Base-by-base conservation (phyloP, 2,113 vertebrate genomes). In the Motacilla tschutschensis region DNA sequence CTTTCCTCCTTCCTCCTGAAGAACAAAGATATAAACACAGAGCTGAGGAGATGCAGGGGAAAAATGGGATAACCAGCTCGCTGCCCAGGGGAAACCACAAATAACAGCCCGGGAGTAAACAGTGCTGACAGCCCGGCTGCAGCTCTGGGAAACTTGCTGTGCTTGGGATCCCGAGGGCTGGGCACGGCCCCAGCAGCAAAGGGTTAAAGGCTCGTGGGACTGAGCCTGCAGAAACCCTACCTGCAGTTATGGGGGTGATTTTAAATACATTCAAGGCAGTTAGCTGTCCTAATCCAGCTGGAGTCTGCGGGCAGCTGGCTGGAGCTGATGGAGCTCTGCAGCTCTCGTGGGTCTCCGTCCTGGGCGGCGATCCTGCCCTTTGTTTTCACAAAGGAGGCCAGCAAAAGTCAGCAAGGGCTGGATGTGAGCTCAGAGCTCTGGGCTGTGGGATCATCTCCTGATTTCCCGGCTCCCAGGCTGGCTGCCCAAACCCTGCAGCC, bases 71-170 rank as follows among this genome's bases (percentile, higher is more conserved):
- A 82, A 79, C 31, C 1, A 8, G 25, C 36, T 82, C 0, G 0
- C 36, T 88, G 75, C 67, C 55, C 75, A n/a, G 67, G 77, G 80
- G 88, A 93, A 93, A 64, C 93, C 93, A 88, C 92, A 95, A 92
- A 92, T 76, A 79, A 73, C 78, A 76, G 90, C 4, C 51, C 55
- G 63, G 60, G 55, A 91, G 66, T 72, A 79, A 78, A 85, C 74
- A 81, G 78, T 0, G 29, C 67, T 74, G 83, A 48, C 71, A 76
- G 78, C 62, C 33, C 10, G 5, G 55, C 55, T 58, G 55, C 55
- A 58, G 33, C 55, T 58, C 55, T 25, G 33, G 55, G 70, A 62
- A 83, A 54, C 22, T 15, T 1, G 0, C 62, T 66, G 26, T 10
- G 12, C 43, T 22, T 21, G 26, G 7, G 59, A 38, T 25, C n/a